These are phyloP conservation scores for Cromileptes altivelis DNA, from an alignment of 2,113 vertebrate species.

Conservation along the genomic window DNA sequence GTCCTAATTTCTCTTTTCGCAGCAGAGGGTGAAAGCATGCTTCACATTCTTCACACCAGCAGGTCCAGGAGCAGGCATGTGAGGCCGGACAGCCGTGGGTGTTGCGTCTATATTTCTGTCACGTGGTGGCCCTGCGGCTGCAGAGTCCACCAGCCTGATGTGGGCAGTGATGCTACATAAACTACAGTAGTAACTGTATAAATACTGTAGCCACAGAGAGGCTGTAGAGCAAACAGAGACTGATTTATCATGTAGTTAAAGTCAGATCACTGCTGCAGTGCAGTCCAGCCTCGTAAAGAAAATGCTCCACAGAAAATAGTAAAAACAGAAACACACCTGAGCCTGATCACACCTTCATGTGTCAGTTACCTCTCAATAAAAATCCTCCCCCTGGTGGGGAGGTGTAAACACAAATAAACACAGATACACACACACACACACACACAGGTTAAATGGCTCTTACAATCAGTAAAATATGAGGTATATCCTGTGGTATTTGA, in stretches of 20 bases:
- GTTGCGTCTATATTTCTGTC: conserved; percentile 46
- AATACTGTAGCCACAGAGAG: not conserved
- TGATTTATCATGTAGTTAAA: not conserved
- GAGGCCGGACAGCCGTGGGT: conserved; percentile 46
- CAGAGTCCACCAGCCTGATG: not conserved
- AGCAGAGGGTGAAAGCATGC: conserved; percentile 77
- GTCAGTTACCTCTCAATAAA: not conserved
- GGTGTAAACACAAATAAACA: not conserved
- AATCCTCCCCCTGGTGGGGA: not conserved
- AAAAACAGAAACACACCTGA: not conserved
- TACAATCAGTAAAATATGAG: not conserved
- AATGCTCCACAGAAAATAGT: not conserved
- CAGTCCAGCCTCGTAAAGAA: not conserved
- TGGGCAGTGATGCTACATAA: conserved; percentile 4
- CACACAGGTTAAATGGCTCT: not conserved
- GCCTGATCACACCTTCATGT: not conserved
- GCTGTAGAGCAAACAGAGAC: not conserved
- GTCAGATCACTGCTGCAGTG: not conserved
- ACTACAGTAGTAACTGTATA: not conserved
- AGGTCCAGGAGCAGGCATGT: conserved; percentile 52
- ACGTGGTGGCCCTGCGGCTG: conserved; percentile 31
- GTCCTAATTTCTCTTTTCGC: conserved; percentile 70
- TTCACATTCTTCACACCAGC: conserved; percentile 81
- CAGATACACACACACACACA: not conserved
- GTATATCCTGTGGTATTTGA: not conserved